Conservation (phyloP, 2,888 invertebrate species). For the Lepidocyrtinus sp. region DNA sequence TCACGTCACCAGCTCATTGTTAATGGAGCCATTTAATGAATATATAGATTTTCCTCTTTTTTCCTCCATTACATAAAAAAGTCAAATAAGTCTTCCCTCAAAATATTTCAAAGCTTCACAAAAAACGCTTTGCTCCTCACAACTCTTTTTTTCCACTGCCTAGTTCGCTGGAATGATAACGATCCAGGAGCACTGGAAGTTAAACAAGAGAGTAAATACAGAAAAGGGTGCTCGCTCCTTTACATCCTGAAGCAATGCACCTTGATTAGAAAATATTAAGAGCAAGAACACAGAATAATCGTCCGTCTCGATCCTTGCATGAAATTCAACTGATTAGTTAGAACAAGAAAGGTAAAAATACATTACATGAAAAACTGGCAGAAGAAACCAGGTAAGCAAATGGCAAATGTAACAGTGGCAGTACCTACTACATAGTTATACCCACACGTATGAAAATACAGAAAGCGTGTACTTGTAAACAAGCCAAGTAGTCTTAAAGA, state of each 20-base stretch:
- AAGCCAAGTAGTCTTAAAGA: no score
- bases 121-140: no score
- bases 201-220: neutral
- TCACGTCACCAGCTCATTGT: constrained; percentile 4
- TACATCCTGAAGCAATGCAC: constrained; percentile 28
- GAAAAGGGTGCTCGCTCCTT: constrained; percentile 6
- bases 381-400: neutral
- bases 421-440: no score
- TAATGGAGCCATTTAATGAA: neutral
- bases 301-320: constrained; percentile 35
- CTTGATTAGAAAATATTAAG: neutral
- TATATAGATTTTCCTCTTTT: no score
- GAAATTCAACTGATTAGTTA: constrained; percentile 50
- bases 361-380: constrained; percentile 27
- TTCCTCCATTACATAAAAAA: no score
- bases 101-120: no score
- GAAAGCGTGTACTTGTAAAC: no score
- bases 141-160: constrained; percentile 22
- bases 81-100: no score
- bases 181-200: constrained; percentile 17
- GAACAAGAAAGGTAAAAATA: constrained; percentile 32
- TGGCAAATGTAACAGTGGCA: no score
- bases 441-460: no score
- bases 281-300: constrained; percentile 41
- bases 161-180: constrained; percentile 25